These are phyloP conservation scores for Ephialtes manifestator DNA, from an alignment of 2,888 invertebrate genomes.

Conservation along the genomic window DNA sequence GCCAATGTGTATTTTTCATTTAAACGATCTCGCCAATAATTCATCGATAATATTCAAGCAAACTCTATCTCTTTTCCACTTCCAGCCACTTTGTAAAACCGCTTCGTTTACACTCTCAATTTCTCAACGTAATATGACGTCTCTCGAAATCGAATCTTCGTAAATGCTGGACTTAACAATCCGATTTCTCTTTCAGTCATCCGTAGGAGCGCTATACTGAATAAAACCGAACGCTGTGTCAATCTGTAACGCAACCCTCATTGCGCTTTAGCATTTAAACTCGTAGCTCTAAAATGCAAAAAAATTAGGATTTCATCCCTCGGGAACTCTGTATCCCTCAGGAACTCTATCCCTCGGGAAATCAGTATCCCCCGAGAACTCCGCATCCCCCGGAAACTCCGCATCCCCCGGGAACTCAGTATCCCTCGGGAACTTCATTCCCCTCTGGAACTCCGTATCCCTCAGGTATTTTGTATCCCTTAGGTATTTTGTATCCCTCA, in stretches of 20 bases:
- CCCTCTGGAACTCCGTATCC: too few relatives aligned
- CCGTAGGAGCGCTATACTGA: background rate
- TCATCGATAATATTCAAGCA: conserved; percentile 10
- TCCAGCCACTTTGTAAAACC: background rate
- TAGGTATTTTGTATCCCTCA: too few relatives aligned
- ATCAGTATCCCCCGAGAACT: too few relatives aligned
- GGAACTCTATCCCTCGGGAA: too few relatives aligned
- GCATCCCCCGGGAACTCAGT: too few relatives aligned
- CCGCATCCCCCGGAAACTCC: too few relatives aligned
- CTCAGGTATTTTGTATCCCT: too few relatives aligned
- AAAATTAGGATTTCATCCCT: conserved; percentile 5
- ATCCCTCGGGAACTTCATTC: too few relatives aligned
- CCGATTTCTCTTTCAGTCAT: conserved; percentile 14
- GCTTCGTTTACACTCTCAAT: background rate
- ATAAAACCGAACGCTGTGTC: conserved; percentile 14
- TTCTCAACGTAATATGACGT: background rate
- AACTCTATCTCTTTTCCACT: background rate
- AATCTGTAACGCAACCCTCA: conserved; percentile 27
- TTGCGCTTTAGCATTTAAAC: conserved; percentile 31
- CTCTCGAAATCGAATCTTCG: conserved; percentile 12
- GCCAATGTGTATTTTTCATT: conserved; percentile 30
- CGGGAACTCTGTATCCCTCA: too few relatives aligned
- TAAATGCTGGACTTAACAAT: conserved; percentile 6
- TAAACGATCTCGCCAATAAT: conserved; percentile 8
- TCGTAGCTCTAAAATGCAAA: conserved; percentile 38